Evolutionary conservation across 2,113 vertebrate genomes (phyloP), one percentile per base, ranked within the genome.

Genomic region (Lepus europaeus): DNA sequence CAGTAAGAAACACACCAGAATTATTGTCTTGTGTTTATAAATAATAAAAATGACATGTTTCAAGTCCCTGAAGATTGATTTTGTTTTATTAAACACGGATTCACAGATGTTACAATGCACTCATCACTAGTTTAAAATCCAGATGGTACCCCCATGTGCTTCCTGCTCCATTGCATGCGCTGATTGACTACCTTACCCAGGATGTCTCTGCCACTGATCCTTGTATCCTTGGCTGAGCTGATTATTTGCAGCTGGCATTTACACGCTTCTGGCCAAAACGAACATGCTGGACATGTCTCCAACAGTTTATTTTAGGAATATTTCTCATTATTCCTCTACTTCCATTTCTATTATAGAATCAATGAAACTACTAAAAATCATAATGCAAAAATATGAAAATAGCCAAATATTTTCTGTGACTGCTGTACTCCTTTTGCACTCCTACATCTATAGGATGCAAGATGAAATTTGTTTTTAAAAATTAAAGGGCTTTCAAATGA

Each of bases 21-120:
- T 79, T 89, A 88, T 83, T 89, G 85, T 14, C 19, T 70, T 78
- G 3, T n/a, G 39, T 73, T 87, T 90, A 45, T 56, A 81, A 91
- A 69, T 96, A 66, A 39, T 29, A 45, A 27, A 51, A 9, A 10
- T 68, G 53, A 53, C 59, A 61, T 13, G 4, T 80, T 96, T 90
- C 27, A 78, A 79, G 31, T 76, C 19, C 19, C 36, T 83, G 49
- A 70, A 79, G 53, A 80, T 5, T 70, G 45, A 72, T 78, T 87
- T 84, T 87, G 3, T 84, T 68, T 74, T 70, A 59, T 69, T 90
- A 82, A 56, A 76, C 69, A 10, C 61, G 31, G 27, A 56, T 72
- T 64, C 27, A 33, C 78, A 66, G 66, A 73, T 78, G 22, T 69
- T 79, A 49, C 6, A 27, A 79, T 36, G 45, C 25, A 51, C 39